Evolutionary conservation across 2,797 vertebrate genomes (phyloP), one percentile per base, ranked within the genome.

Genomic region (Buphagus erythrorhynchus): DNA sequence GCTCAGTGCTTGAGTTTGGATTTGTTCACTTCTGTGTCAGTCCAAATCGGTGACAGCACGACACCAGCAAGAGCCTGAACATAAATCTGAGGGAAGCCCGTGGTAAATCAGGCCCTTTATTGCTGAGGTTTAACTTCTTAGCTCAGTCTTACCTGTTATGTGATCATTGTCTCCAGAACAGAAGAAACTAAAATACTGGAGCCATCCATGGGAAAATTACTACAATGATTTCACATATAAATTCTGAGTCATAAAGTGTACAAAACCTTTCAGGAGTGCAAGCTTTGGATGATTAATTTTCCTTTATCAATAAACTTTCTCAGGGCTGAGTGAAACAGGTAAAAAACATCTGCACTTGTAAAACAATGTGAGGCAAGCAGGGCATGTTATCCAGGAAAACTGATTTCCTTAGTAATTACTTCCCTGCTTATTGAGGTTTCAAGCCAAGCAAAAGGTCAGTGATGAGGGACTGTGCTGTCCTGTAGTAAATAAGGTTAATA

Each of bases 351-450:
- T 79, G 87, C 38, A 31, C 40, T 93, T 91, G 22, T 65, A 81
- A 93, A 96, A 89, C 66, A 72, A 62, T 16, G 58, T 48, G 66
- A 83, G 55, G 52, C 17, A 7, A 79, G 76, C 22, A 61, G 73
- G 72, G 45, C 66, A 71, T 4, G 43, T 90, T 93, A 93, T 82
- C 63, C 40, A 95, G 69, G 92, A 87, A 84, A 92, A 68, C 81
- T 76, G 93, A 93, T 95, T 95, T 94, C 73, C 95, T 58, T 59
- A 89, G 94, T 94, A 95, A 95, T 96, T 96, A 87, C 86, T 89
- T 92, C 71, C 55, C 82, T 82, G 67, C 55, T 95, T 94, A 93
- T 29, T 77, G 80, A 91, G 71, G 88, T 71, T 93, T 78, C 89
- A 88, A 69, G 89, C 73, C 45, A 54, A 73, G 57, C 57, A 61